phyloP scores from a whole-genome alignment of 2,888 invertebrate genomes.

The Lasius platythorax region DNA sequence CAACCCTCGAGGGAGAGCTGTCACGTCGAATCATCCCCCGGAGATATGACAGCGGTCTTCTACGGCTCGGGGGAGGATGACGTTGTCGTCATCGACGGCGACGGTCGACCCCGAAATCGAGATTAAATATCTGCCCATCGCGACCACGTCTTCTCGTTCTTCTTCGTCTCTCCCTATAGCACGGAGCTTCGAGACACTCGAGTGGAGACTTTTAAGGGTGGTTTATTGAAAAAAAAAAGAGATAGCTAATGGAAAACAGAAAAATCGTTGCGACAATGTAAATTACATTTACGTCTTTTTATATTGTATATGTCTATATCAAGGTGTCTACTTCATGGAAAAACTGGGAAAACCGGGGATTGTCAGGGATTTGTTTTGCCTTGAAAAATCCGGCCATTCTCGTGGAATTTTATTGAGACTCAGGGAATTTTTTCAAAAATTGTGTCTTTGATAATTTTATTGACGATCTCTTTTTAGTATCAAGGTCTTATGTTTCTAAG shows the following conservation, averaged over 20 bases:
- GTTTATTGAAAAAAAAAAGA: constrained; percentile 27
- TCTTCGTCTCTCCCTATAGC: constrained; percentile 7
- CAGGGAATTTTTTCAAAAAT: no score
- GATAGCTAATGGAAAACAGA: background rate
- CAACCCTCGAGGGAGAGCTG: constrained; percentile 81
- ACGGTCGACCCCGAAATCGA: constrained; percentile 82
- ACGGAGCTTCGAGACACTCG: background rate
- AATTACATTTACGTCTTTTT: background rate
- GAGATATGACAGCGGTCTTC: constrained; percentile 82
- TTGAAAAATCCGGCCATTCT: no score
- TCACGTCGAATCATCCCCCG: constrained; percentile 84
- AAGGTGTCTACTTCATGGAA: no score
- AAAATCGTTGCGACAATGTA: background rate
- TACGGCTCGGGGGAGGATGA: constrained; percentile 61
- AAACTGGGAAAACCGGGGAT: no score
- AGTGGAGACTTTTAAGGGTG: constrained; percentile 20
- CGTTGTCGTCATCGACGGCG: constrained; percentile 57
- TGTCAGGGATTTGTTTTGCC: no score
- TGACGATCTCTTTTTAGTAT: no score
- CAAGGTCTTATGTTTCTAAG: no score
- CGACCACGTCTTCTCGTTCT: constrained; percentile 17
- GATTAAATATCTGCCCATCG: constrained; percentile 82
- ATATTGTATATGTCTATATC: background rate
- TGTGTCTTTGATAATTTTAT: no score
- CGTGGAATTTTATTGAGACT: no score